Evolutionary conservation across 2,797 vertebrate genomes (phyloP).

Genomic region (Erithacus rubecula): DNA sequence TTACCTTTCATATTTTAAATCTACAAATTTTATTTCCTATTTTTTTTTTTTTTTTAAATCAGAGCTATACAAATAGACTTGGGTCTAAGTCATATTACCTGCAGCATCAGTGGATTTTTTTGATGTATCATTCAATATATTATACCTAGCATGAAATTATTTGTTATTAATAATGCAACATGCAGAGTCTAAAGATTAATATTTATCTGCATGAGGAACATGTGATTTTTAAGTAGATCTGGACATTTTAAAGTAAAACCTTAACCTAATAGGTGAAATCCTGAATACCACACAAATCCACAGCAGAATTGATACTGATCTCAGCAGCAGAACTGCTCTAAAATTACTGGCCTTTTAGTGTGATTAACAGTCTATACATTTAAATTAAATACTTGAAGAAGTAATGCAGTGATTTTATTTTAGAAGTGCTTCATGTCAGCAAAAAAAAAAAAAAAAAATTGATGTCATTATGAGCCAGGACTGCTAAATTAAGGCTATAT

Average conservation of each 20-base stretch:
- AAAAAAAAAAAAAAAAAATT: not conserved
- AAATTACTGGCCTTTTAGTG: not conserved
- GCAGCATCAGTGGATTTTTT: not conserved
- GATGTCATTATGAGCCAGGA: not conserved
- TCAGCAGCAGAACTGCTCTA: not conserved
- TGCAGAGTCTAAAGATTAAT: not conserved
- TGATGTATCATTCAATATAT: not conserved
- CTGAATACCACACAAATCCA: not conserved
- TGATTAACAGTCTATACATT: not conserved
- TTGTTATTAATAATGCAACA: not conserved
- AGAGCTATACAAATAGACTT: not conserved
- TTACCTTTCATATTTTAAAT: not conserved
- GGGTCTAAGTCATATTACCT: not conserved
- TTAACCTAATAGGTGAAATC: not conserved
- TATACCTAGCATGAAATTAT: not conserved
- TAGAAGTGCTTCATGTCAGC: not conserved
- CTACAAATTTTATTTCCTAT: not conserved
- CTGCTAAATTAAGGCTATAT: not conserved
- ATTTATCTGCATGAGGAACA: not conserved
- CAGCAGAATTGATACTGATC: not conserved
- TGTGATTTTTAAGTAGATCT: not conserved
- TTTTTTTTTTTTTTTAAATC: not conserved
- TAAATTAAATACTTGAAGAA: not conserved
- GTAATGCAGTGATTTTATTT: not conserved
- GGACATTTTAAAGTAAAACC: not conserved